phyloP scores from a whole-genome alignment of 2,797 vertebrate genomes.

The Ibycter americanus region DNA sequence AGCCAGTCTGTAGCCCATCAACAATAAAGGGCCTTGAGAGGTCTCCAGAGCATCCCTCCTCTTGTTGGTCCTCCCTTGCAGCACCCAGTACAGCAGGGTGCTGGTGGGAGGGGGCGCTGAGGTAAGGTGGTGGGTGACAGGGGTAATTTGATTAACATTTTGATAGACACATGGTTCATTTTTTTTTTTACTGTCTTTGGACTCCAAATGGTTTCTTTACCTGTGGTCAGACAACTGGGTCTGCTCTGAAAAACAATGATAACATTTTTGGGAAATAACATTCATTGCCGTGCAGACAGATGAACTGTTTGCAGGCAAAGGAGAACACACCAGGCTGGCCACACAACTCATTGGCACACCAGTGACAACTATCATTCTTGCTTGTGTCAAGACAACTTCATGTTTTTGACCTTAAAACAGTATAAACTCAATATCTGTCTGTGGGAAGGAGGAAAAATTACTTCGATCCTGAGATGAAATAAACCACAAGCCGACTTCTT shows the following conservation, averaged over 20 bases:
- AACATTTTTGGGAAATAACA: neutral
- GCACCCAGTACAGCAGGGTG: neutral
- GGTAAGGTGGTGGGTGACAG: neutral
- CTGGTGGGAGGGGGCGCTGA: neutral
- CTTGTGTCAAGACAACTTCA: neutral
- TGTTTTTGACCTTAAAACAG: conserved; percentile 13
- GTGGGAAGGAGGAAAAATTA: neutral
- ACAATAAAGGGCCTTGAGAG: neutral
- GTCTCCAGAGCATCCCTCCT: neutral
- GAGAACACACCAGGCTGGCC: neutral
- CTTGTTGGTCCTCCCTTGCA: neutral
- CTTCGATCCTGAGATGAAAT: neutral
- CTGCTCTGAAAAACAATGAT: neutral
- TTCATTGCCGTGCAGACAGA: neutral
- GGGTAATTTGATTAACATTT: neutral
- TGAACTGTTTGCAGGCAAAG: neutral
- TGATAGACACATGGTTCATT: neutral
- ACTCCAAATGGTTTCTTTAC: neutral
- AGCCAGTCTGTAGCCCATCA: neutral
- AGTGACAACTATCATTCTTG: neutral
- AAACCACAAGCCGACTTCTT: neutral
- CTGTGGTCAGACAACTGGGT: neutral
- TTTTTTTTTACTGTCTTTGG: neutral
- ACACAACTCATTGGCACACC: accelerated
- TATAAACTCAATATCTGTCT: neutral